These are phyloP conservation scores for Pachyuromys duprasi DNA, from an alignment of 2,797 vertebrate genomes.

Conservation along the genomic window DNA sequence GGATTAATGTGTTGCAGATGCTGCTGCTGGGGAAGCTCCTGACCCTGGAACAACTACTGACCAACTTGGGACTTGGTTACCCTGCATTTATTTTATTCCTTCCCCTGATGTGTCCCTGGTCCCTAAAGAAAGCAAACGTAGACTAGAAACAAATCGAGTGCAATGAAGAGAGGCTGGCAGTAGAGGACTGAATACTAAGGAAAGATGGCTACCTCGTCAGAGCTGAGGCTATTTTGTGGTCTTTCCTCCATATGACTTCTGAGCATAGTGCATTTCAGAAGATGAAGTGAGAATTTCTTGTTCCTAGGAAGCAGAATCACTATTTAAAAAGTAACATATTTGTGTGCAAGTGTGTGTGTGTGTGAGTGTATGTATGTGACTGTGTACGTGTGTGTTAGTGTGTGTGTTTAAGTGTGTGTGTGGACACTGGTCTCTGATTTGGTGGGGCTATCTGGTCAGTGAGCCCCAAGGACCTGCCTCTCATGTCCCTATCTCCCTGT, in stretches of 20 bases:
- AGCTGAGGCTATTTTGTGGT: neutral
- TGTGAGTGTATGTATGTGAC: neutral
- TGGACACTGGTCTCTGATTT: neutral
- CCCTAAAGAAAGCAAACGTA: neutral
- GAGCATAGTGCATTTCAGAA: neutral
- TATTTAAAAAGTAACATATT: neutral
- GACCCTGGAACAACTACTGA: slow-evolving; percentile 26
- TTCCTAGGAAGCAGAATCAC: neutral
- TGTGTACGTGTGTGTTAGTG: neutral
- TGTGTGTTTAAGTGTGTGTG: neutral
- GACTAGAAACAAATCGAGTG: neutral
- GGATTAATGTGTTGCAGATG: slow-evolving; percentile 60
- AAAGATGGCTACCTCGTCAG: neutral
- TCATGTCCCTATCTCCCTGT: neutral
- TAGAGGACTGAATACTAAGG: neutral
- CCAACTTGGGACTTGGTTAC: slow-evolving; percentile 12
- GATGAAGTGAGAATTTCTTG: neutral
- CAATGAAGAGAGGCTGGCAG: neutral
- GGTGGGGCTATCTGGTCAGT: neutral
- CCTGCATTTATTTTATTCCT: slow-evolving; percentile 24
- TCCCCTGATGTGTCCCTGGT: neutral
- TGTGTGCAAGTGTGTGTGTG: neutral
- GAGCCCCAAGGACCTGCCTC: neutral
- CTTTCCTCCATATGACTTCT: neutral
- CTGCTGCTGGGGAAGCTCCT: slow-evolving; percentile 50